Base-by-base conservation (phyloP, 2,797 vertebrate genomes). In the Columba guinea region DNA sequence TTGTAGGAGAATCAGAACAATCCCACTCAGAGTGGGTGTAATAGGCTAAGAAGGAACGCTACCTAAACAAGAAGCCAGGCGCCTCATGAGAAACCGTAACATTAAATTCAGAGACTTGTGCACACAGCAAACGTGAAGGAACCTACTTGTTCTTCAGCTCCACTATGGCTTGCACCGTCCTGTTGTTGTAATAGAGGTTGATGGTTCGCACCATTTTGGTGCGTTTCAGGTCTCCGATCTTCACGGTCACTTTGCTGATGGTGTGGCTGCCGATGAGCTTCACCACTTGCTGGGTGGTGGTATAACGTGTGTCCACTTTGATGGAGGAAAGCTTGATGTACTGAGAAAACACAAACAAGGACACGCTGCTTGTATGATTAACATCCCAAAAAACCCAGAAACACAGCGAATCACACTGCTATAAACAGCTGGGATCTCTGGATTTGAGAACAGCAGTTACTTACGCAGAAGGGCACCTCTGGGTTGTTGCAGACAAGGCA, bases 281-380 rank as follows among this genome's bases (percentile, higher is more conserved):
- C 89, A 99, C 99, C 44, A 99, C 99, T 94, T 99, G 99, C 97
- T 99, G 99, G 8, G 99, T 99, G 92, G 99, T 99, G n/a, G 99
- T 99, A 87, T 99, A 99, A 19, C 99, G 98, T 0, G 99, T 99
- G 97, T 99, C 99, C 97, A 99, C 99, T 98, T 99, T 99, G 92
- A 99, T 99, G n/a, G 99, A 99, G 70, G 99, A 99, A 56, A 99
- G 98, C 96, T 99, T 99, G 97, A 99, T 99, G 97, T 99, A 99
- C 99, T 99, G 97, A 41, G 64, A 18, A 59, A 22, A 67, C 69
- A 96, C 52, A 86, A 64, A 1, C 53, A 30, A n/a, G 32, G 60
- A 34, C 30, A 34, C 4, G 1, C 9, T 20, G 49, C 15, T 44
- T 65, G 6, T 3, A 10, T 7, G 35, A 74, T 37, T 15, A 9